A percentile compares a stretch with the other conserved stretches of the same genome.
Conservation (phyloP, 2,888 invertebrate genomes). For the Beris chalybata region DNA sequence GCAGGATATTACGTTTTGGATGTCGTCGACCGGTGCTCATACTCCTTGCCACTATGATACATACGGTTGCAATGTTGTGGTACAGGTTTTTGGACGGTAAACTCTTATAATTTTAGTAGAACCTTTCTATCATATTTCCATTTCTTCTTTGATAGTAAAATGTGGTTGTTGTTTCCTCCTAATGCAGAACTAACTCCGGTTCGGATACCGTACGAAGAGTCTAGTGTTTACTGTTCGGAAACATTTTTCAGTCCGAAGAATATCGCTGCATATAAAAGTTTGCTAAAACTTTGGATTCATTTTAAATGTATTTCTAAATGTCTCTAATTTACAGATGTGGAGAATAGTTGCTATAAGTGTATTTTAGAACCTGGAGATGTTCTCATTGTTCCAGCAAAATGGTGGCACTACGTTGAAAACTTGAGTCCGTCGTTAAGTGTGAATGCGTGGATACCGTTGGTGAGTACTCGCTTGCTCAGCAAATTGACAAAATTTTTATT, state of each 20-base stretch:
- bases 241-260: conserved; percentile 73
- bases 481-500: no score
- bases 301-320: conserved; percentile 34
- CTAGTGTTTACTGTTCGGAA: conserved; percentile 85
- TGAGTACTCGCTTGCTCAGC: conserved; percentile 49
- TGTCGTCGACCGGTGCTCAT: conserved; percentile 83
- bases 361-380: conserved; percentile 82
- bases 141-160: conserved; percentile 65
- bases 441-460: conserved; percentile 75
- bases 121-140: no score
- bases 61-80: conserved; percentile 91
- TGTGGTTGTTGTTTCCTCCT: conserved; percentile 91
- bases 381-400: conserved; percentile 83
- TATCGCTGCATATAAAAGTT: background rate
- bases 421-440: conserved; percentile 68
- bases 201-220: conserved; percentile 94
- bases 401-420: conserved; percentile 98
- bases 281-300: conserved; percentile 2
- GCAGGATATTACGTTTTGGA: conserved; percentile 80
- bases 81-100: conserved; percentile 84
- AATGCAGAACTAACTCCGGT: conserved; percentile 73
- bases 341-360: conserved; percentile 61
- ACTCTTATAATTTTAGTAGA: background rate
- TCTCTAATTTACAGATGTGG: conserved; percentile 41
- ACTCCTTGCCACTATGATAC: conserved; percentile 94